These are phyloP conservation scores for Colius striatus DNA, from an alignment of 2,113 vertebrate genomes.

Conservation along the genomic window DNA sequence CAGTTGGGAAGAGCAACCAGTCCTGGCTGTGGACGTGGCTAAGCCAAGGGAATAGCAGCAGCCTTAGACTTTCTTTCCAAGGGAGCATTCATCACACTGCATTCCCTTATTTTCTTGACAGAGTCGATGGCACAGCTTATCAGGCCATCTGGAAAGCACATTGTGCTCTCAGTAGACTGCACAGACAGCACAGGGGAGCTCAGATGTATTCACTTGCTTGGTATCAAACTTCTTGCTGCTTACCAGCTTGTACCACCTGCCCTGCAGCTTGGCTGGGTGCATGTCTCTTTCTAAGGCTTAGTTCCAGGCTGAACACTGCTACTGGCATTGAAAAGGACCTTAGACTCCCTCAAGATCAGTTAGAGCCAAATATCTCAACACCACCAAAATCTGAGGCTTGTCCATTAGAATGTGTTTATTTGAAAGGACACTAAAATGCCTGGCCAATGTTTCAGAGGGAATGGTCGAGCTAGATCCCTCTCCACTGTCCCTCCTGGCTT, in stretches of 20 bases:
- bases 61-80: not conserved
- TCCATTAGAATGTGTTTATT: conserved; percentile 12
- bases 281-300: not conserved
- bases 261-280: not conserved
- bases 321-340: not conserved
- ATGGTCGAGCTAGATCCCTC: not conserved
- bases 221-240: not conserved
- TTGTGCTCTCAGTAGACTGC: not conserved
- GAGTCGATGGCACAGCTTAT: not conserved
- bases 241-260: not conserved
- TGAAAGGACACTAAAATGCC: not conserved
- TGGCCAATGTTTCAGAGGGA: not conserved
- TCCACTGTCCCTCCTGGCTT: not conserved
- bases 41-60: not conserved
- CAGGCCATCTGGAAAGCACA: not conserved
- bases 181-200: not conserved
- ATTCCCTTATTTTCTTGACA: not conserved
- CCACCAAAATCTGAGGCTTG: not conserved
- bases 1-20: not conserved
- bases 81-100: not conserved
- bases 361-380: not conserved
- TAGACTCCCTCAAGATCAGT: not conserved
- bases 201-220: not conserved
- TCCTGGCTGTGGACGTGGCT: not conserved
- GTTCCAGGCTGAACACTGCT: not conserved